These are phyloP conservation scores for Cyclophora punctaria DNA, from an alignment of 2,888 invertebrate genomes.

Conservation along the genomic window DNA sequence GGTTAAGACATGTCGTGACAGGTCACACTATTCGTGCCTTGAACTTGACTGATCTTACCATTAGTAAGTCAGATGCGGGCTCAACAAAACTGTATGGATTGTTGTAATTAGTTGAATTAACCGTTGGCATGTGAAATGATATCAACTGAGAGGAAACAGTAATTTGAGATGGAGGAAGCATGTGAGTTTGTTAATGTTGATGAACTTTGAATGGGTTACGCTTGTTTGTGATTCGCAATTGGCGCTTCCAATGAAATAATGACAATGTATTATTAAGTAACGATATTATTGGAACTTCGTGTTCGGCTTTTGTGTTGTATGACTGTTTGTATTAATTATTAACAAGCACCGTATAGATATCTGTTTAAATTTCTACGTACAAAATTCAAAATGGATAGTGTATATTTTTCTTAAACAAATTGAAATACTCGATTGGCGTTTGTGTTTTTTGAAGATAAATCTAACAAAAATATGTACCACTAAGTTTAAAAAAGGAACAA, in stretches of 20 bases:
- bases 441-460: too few relatives aligned
- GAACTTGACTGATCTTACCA: constrained; percentile 61
- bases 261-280: too few relatives aligned
- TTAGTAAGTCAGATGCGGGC: constrained; percentile 47
- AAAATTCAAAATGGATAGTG: too few relatives aligned
- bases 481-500: too few relatives aligned
- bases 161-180: constrained; percentile 20
- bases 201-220: constrained; percentile 10
- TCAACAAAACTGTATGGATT: constrained; percentile 48
- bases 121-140: constrained; percentile 35
- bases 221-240: constrained; percentile 15
- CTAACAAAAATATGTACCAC: too few relatives aligned
- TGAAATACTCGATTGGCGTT: too few relatives aligned
- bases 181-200: constrained; percentile 28
- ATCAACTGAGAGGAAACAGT: constrained; percentile 25
- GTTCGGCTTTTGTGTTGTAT: too few relatives aligned
- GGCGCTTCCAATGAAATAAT: not conserved
- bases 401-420: too few relatives aligned
- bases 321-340: too few relatives aligned
- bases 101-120: constrained; percentile 51
- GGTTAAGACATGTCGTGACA: constrained; percentile 63
- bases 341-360: too few relatives aligned
- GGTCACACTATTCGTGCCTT: constrained; percentile 47
- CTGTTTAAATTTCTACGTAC: too few relatives aligned
- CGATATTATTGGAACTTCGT: too few relatives aligned